Evolutionary conservation across 2,888 invertebrate species (phyloP).

Genomic region (Drosophila nr. perissopoda): DNA sequence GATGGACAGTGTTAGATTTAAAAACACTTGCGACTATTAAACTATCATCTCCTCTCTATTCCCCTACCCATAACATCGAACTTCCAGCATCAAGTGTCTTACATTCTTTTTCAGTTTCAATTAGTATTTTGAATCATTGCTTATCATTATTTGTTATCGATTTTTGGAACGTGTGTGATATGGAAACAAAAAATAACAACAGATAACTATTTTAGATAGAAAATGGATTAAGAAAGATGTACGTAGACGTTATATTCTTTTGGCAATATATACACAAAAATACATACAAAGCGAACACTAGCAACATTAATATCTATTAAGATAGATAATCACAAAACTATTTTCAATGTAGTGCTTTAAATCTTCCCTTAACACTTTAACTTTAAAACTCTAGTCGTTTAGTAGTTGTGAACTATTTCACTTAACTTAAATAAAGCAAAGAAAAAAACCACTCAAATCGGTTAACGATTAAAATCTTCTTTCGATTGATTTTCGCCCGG

Average conservation of each 20-base stretch:
- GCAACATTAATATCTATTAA: constrained; percentile 23
- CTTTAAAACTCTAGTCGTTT: constrained; percentile 15
- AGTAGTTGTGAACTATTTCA: constrained; percentile 28
- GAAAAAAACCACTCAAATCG: background rate
- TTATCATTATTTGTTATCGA: background rate
- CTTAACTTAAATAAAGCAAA: constrained; percentile 39
- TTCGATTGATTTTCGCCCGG: background rate
- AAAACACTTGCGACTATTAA: background rate
- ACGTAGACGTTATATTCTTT: constrained; percentile 44
- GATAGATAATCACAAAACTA: constrained; percentile 41
- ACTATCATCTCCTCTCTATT: constrained; percentile 1
- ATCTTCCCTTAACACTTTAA: constrained; percentile 14
- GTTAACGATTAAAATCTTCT: background rate
- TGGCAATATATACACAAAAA: constrained; percentile 33
- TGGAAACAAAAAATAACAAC: constrained; percentile 41
- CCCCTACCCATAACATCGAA: constrained; percentile 16
- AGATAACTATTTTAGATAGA: constrained; percentile 69
- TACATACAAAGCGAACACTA: constrained; percentile 17
- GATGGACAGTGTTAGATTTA: constrained; percentile 78
- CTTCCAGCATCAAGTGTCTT: constrained; percentile 66
- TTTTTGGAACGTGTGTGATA: constrained; percentile 70
- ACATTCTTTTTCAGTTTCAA: constrained; percentile 26
- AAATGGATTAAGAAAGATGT: constrained; percentile 34
- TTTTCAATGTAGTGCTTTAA: constrained; percentile 62
- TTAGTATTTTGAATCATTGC: background rate